Evolutionary conservation across 2,888 invertebrate genomes (phyloP), one percentile per base, ranked within the genome.

Genomic region (Horisme vitalbata): DNA sequence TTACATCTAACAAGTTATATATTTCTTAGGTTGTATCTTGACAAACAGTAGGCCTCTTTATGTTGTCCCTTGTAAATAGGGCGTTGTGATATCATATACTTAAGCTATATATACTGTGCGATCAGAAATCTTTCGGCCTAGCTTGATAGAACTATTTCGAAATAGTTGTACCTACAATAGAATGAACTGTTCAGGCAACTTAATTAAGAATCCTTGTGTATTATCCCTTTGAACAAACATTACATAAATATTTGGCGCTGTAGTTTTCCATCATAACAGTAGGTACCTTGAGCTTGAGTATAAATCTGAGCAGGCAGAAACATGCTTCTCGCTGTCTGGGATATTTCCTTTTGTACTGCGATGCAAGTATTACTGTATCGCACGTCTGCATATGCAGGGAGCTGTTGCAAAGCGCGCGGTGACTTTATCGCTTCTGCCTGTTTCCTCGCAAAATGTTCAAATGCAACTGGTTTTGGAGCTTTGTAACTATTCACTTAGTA

Each of bases 321-420:
- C 60, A 52, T 59, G 58, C 53, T 61, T 56, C 38, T 43, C 41
- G 52, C 46, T 63, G 65, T 61, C 60, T 59, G 59, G 56, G 62
- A 68, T 68, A 71, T 74, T 71, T 73, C 71, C 69, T 70, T 69
- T 64, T 56, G 54, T 57, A 60, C 24, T 36, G 44, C 39, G 55
- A 54, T 57, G 66, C 64, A 53, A 69, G 69, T 65, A 66, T 66
- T 67, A 68, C 65, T 71, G 68, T 77, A 77, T 76, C 77, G 60
- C 63, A 59, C 62, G 68, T 66, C 63, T 69, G 73, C 72, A 74
- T 71, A 66, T 71, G 65, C 65, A 65, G 55, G 59, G 63, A 44
- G 52, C 57, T 63, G 61, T 62, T 64, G 65, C 66, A 57, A 61
- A 18, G 27, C 31, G 36, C 58, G 55, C 62, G 57, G 47, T 50